phyloP scores from a whole-genome alignment of 2,113 vertebrate genomes.

The Chaenocephalus aceratus region DNA sequence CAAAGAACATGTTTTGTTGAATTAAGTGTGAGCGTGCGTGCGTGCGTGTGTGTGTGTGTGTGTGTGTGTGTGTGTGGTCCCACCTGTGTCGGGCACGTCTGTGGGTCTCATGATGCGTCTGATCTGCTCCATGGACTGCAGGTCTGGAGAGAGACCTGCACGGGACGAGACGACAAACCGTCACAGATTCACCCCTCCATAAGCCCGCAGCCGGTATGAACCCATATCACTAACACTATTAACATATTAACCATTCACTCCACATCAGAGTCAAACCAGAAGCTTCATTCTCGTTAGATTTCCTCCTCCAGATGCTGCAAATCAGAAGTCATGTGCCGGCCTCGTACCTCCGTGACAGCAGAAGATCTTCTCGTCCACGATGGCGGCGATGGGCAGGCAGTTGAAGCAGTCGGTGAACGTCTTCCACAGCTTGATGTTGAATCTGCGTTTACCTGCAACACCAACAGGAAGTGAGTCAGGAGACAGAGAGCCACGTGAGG shows the following conservation, averaged over 20 bases:
- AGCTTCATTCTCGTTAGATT: not conserved
- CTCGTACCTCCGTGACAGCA: constrained; percentile 94
- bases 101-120: constrained; percentile 97
- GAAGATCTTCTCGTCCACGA: constrained; percentile 98
- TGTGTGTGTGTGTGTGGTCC: not conserved
- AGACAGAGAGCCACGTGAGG: not conserved
- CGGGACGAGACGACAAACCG: not conserved
- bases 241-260: not conserved
- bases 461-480: not conserved
- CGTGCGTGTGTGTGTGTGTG: not conserved
- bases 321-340: too few relatives aligned
- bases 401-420: constrained; percentile 98
- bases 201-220: constrained; percentile 13
- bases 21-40: not conserved
- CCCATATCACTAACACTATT: not conserved
- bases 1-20: not conserved
- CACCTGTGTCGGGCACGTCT: constrained; percentile 96
- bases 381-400: constrained; percentile 96
- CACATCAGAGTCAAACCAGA: not conserved
- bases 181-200: constrained; percentile 1
- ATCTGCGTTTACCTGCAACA: constrained; percentile 91
- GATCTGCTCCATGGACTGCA: constrained; percentile 97
- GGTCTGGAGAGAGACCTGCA: constrained; percentile 93
- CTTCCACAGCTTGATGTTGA: constrained; percentile 98
- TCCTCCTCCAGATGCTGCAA: not conserved